A percentile compares a stretch with the other conserved stretches of the same genome.
Conservation (phyloP, 1,140 invertebrate genomes). For the Heterodera schachtii region DNA sequence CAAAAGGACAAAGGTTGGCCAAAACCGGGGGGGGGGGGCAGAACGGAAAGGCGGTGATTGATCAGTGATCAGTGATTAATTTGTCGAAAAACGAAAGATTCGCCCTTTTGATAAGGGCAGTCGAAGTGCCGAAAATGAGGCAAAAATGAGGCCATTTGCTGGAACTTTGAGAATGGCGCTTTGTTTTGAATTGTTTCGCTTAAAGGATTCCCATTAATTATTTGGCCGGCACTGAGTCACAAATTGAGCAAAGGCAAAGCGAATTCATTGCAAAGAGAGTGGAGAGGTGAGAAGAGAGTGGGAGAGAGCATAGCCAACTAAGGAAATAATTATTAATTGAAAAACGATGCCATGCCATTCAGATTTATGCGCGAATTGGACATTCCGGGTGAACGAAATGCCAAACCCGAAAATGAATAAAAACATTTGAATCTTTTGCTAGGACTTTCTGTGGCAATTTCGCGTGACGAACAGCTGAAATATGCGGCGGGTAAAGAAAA, state of each 20-base stretch:
- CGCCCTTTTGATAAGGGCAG: neutral
- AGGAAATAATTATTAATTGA: too few species aligned
- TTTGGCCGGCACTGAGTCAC: constrained; percentile 53
- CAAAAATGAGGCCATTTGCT: too few species aligned
- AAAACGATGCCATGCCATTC: neutral
- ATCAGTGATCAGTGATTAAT: too few species aligned
- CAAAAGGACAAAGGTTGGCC: constrained; percentile 28
- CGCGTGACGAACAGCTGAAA: constrained; percentile 61
- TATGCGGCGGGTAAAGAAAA: constrained; percentile 57
- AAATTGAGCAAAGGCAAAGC: constrained; percentile 54
- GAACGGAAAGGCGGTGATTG: too few species aligned
- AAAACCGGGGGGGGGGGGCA: neutral
- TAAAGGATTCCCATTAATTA: constrained; percentile 53
- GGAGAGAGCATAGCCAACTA: too few species aligned
- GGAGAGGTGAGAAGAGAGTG: constrained; percentile 41
- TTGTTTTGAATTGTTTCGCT: neutral
- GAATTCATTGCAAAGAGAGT: constrained; percentile 58
- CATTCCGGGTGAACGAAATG: constrained; percentile 49
- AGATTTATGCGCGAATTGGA: constrained; percentile 63
- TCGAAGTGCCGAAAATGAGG: too few species aligned
- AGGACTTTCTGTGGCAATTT: constrained; percentile 61
- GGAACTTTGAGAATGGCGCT: too few species aligned
- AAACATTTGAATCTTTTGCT: neutral
- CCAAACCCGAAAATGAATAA: neutral
- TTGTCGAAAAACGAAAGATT: too few species aligned